Conservation (phyloP, 2,888 invertebrate species). For the Coenonympha arcania region DNA sequence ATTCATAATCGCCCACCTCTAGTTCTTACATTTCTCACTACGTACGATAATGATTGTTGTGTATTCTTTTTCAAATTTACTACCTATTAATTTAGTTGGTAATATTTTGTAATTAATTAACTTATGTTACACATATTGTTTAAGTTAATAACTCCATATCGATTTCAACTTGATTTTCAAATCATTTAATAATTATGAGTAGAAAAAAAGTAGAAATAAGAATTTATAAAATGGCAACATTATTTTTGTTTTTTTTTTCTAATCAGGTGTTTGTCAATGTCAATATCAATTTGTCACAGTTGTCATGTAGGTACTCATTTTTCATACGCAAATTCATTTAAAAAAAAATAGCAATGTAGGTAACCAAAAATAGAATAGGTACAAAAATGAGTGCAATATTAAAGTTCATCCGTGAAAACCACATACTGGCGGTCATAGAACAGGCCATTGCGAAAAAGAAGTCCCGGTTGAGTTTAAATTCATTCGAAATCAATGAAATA, state of each 20-base stretch:
- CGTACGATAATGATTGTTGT: conserved; percentile 9
- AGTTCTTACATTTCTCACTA: conserved; percentile 31
- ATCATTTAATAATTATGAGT: background rate
- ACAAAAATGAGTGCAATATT: conserved; percentile 77
- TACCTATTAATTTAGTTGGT: no score
- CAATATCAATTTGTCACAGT: conserved; percentile 10
- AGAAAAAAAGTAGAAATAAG: conserved; percentile 17
- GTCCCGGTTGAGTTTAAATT: conserved; percentile 75
- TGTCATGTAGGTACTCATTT: background rate
- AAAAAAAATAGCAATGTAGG: conserved; percentile 48
- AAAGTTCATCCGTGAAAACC: conserved; percentile 79
- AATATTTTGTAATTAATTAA: no score
- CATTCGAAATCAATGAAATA: conserved; percentile 76
- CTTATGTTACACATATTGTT: no score
- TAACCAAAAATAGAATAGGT: conserved; percentile 44
- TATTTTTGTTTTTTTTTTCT: conserved; percentile 28
- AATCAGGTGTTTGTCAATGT: conserved; percentile 39
- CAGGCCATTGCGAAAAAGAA: conserved; percentile 75
- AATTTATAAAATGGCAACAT: conserved; percentile 17
- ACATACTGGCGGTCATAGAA: conserved; percentile 79
- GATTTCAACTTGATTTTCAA: no score
- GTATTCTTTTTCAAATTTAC: no score
- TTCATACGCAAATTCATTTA: conserved; percentile 60
- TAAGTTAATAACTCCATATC: no score
- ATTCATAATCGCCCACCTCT: no score